Evolutionary conservation across 2,888 invertebrate genomes (phyloP).

Genomic region (Nomada ferruginata): DNA sequence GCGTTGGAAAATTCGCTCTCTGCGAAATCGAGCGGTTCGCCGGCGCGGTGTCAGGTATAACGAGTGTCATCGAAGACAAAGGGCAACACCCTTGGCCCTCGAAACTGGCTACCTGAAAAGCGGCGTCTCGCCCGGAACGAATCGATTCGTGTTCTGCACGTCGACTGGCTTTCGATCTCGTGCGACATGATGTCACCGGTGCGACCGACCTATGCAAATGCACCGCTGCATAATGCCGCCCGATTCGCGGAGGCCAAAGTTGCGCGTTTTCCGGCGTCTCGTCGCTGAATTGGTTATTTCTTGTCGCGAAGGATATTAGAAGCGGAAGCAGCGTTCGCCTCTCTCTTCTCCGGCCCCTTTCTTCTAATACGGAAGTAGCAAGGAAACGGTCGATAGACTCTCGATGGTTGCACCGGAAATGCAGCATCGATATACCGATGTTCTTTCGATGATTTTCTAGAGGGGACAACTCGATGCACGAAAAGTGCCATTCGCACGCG

Average conservation of each 20-base stretch:
- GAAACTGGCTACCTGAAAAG: slow-evolving; percentile 20
- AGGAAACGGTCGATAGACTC: slow-evolving; percentile 52
- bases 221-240: slow-evolving; percentile 14
- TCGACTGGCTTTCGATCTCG: slow-evolving; percentile 38
- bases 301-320: slow-evolving; percentile 46
- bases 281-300: slow-evolving; percentile 34
- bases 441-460: slow-evolving; percentile 8
- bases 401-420: slow-evolving; percentile 23
- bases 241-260: not conserved
- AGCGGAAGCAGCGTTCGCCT: slow-evolving; percentile 35
- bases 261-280: not conserved
- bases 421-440: slow-evolving; percentile 22
- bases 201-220: slow-evolving; percentile 55
- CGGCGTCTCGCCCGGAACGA: slow-evolving; percentile 33
- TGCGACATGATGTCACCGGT: slow-evolving; percentile 44
- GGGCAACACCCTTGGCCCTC: slow-evolving; percentile 43
- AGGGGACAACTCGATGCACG: not conserved
- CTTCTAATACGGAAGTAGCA: slow-evolving; percentile 41
- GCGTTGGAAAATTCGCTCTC: not conserved
- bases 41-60: slow-evolving; percentile 8
- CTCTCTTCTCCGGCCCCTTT: slow-evolving; percentile 3
- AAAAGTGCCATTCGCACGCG: not conserved
- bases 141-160: slow-evolving; percentile 42
- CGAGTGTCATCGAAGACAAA: slow-evolving; percentile 32
- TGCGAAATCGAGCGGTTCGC: not conserved